Base-by-base conservation (phyloP, 2,113 vertebrate species). In the Psammodynastes pulverulentus region DNA sequence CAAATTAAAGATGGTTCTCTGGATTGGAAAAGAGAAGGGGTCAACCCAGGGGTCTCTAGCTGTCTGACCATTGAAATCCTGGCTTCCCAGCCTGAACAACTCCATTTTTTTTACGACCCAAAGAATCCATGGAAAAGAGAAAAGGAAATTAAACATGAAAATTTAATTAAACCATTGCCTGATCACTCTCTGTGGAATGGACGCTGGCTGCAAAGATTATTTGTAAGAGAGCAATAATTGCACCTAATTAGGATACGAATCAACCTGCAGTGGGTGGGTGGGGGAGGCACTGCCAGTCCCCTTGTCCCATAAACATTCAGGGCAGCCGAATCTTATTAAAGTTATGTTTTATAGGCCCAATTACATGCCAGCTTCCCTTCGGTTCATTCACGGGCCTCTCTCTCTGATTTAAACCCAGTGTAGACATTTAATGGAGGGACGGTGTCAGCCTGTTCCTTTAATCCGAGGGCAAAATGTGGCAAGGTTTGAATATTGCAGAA, bases 141-240 rank as follows among this genome's bases (percentile, higher is more conserved):
- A 94, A 91, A 85, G 96, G 95, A 97, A 97, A 97, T 97, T 96
- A 97, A 97, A 97, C 96, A 96, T 96, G 96, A 97, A 97, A 97
- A 96, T 97, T 97, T 97, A 97, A 98, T 97, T 97, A 96, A 97
- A 95, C 96, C 94, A 94, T 94, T 89, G 94, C 94, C 95, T 97
- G 97, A 96, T 97, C 94, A 9, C 94, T 96, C 96, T 96, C 94
- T 84, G 93, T 2, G 95, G 96, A 94, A 95, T 46, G n/a, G 89
- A 92, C 4, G 23, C 72, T 90, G 87, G 91, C 94, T 94, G 72
- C 39, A 93, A 95, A 96, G 91, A 96, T 95, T 96, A 95, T 96
- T 96, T 97, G 95, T 94, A 93, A 95, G 95, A 95, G 94, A 96
- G 96, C 94, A 96, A 93, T 96, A 96, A 96, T 94, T 92, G 94